Evolutionary conservation across 1,140 invertebrate genomes (phyloP).

Genomic region (Caenorhabditis remanei): DNA sequence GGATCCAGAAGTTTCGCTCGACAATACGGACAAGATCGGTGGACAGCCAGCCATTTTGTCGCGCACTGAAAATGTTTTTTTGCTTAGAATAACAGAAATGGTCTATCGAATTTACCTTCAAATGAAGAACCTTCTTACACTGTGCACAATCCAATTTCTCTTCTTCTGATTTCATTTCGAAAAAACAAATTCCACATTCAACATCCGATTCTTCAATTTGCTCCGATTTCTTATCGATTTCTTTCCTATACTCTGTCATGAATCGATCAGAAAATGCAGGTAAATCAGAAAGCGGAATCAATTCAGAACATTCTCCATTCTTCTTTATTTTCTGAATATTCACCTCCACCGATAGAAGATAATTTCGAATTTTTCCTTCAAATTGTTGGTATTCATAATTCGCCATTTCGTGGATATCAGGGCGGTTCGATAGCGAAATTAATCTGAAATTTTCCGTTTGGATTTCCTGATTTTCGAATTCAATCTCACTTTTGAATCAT

Average conservation of each 20-base stretch:
- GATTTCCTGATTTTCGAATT: not conserved
- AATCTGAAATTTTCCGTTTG: not conserved
- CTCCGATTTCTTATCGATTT: not conserved
- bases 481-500: not conserved
- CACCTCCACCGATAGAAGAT: not conserved
- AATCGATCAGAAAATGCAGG: not conserved
- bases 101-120: not conserved
- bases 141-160: constrained; percentile 3
- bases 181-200: not conserved
- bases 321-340: not conserved
- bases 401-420: not conserved
- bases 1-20: not conserved
- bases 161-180: not conserved
- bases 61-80: not conserved
- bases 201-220: not conserved
- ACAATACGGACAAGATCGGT: not conserved
- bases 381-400: not conserved
- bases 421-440: not conserved
- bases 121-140: not conserved
- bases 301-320: not conserved
- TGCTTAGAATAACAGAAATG: no score
- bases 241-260: not conserved
- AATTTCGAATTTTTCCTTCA: not conserved
- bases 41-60: not conserved
- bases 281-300: not conserved